Evolutionary conservation across 1,140 invertebrate species (phyloP).

Genomic region (Diploscapter pachys): DNA sequence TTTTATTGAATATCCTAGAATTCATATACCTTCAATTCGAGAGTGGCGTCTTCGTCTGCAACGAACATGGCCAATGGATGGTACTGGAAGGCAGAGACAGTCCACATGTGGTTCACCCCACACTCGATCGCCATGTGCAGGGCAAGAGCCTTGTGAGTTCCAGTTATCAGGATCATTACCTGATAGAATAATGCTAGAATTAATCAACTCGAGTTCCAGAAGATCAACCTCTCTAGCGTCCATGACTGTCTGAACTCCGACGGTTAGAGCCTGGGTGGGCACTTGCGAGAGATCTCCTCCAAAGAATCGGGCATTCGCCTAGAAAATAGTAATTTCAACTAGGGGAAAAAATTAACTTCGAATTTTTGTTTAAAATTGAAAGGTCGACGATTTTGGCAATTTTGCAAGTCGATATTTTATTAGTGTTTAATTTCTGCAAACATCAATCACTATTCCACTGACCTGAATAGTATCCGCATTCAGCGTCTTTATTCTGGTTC

Average conservation of each 20-base stretch:
- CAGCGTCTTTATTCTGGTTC: conserved; percentile 91
- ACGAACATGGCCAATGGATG: conserved; percentile 85
- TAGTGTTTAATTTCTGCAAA: too few species aligned
- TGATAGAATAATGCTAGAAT: not conserved
- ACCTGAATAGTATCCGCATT: conserved; percentile 92
- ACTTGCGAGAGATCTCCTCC: conserved; percentile 86
- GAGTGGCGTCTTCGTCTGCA: conserved; percentile 94
- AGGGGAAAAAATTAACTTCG: too few species aligned
- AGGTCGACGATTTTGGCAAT: not conserved
- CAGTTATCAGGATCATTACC: conserved; percentile 95
- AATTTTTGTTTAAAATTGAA: not conserved
- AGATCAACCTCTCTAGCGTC: conserved; percentile 76
- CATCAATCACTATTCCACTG: too few species aligned
- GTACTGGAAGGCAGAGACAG: conserved; percentile 95
- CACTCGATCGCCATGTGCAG: conserved; percentile 87
- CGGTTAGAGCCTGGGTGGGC: conserved; percentile 83
- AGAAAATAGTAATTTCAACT: not conserved
- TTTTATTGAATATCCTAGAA: not conserved
- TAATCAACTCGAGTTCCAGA: not conserved
- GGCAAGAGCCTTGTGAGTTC: conserved; percentile 92
- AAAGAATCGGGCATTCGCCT: conserved; percentile 93
- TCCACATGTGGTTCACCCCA: conserved; percentile 99
- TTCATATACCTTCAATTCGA: conserved; percentile 70
- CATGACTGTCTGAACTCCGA: conserved; percentile 98
- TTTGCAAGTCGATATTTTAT: too few species aligned